Conservation (phyloP, 2,797 vertebrate species). For the Aeoliscus strigatus region DNA sequence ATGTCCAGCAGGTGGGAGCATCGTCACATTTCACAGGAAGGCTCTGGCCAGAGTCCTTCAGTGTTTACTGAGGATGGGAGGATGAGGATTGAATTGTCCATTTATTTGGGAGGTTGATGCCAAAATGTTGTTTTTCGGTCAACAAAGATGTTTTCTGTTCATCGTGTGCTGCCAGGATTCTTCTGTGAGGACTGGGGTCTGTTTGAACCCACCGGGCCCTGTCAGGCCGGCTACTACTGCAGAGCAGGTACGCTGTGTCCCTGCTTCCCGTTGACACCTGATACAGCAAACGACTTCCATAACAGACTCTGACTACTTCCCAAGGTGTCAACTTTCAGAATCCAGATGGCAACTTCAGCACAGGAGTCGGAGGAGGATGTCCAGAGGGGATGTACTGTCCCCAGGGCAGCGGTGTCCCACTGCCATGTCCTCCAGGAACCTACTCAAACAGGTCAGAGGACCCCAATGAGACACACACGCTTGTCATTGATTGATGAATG, state of each 20-base stretch:
- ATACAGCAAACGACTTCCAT: no score
- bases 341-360: constrained; percentile 75
- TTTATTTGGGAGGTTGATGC: not conserved
- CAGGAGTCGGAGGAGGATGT: constrained; percentile 82
- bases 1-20: constrained; percentile 82
- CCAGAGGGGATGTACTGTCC: constrained; percentile 86
- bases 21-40: constrained; percentile 30
- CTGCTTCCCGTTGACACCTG: no score
- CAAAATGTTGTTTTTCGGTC: constrained; percentile 4
- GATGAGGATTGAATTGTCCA: no score
- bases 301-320: constrained; percentile 14
- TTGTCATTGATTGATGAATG: not conserved
- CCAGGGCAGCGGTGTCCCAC: constrained; percentile 75
- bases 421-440: constrained; percentile 82
- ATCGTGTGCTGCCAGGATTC: constrained; percentile 64
- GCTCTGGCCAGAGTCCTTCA: no score
- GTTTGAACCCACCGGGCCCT: constrained; percentile 78
- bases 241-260: constrained; percentile 69
- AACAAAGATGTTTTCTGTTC: constrained; percentile 22
- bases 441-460: constrained; percentile 81
- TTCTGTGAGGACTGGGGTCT: constrained; percentile 84
- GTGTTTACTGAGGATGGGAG: no score
- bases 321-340: constrained; percentile 83
- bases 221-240: constrained; percentile 83
- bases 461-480: not conserved